Percentiles rank a stretch among this genome's conserved stretches.
Evolutionary conservation across 2,113 vertebrate genomes (phyloP).

Genomic region (Passer domesticus): DNA sequence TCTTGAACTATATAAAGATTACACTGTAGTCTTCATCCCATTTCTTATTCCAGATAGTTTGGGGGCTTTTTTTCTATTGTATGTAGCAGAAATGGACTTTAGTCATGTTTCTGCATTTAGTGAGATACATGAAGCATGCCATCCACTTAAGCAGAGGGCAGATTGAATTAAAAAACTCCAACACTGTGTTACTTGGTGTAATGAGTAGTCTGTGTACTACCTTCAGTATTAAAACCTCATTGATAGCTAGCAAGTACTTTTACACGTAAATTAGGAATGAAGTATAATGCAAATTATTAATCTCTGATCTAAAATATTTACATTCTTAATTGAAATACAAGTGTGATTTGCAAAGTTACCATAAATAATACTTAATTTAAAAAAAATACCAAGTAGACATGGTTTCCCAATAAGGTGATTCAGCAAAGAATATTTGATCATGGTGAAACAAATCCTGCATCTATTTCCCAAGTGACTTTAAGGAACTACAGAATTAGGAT

Average conservation of each 20-base stretch:
- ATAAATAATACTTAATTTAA: background rate
- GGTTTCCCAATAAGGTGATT: background rate
- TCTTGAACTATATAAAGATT: background rate
- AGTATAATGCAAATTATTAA: constrained; percentile 11
- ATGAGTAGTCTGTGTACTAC: background rate
- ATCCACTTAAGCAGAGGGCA: background rate
- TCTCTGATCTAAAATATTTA: constrained; percentile 22
- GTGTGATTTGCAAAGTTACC: background rate
- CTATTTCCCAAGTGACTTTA: background rate
- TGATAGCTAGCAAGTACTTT: background rate
- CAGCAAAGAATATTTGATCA: background rate
- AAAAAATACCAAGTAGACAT: background rate
- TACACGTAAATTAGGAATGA: background rate
- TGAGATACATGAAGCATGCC: background rate
- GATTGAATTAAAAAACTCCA: rapidly evolving
- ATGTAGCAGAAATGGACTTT: background rate
- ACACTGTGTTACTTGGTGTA: background rate
- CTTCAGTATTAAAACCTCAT: background rate
- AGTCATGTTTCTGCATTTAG: background rate
- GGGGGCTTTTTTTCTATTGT: background rate
- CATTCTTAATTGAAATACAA: background rate
- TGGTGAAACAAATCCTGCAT: background rate
- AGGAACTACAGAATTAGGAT: background rate
- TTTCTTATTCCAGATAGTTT: background rate
- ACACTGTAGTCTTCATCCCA: background rate